phyloP scores from a whole-genome alignment of 37 sponge, comb jelly and placozoan species.

The Tethya wilhelma region DNA sequence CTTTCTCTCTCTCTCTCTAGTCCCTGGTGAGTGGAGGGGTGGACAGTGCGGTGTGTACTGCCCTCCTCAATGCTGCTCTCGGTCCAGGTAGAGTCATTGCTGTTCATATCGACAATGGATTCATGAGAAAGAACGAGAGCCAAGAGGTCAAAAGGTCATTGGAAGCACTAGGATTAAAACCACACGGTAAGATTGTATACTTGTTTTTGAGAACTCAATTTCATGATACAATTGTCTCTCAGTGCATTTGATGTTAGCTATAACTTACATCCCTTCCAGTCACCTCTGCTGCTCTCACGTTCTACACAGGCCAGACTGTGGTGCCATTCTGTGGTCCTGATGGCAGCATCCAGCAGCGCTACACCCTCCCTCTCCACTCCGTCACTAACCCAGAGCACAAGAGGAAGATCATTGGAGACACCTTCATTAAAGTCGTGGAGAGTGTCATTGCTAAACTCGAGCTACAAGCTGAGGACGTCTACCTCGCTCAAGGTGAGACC shows the following conservation, averaged over 20 bases:
- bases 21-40: constrained; percentile 94
- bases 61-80: constrained; percentile 80
- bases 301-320: constrained; percentile 43
- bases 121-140: constrained; percentile 90
- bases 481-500: constrained; percentile 64
- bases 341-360: constrained; percentile 15
- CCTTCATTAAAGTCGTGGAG: constrained; percentile 76
- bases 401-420: constrained; percentile 91
- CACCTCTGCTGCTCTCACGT: constrained; percentile 26
- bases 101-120: constrained; percentile 92
- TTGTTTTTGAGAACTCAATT: no score
- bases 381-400: constrained; percentile 84
- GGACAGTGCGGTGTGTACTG: constrained; percentile 91
- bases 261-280: constrained; percentile 23
- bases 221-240: no score
- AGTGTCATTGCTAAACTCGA: constrained; percentile 26
- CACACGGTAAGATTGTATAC: constrained; percentile 53
- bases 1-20: constrained; percentile 29
- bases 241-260: no score
- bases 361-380: constrained; percentile 58
- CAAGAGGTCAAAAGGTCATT: constrained; percentile 65
- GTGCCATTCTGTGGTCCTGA: constrained; percentile 14
- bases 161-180: constrained; percentile 69
- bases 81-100: constrained; percentile 74
- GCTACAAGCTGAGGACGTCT: constrained; percentile 31